Conservation (phyloP, 2,113 vertebrate genomes). For the Callipepla californica region DNA sequence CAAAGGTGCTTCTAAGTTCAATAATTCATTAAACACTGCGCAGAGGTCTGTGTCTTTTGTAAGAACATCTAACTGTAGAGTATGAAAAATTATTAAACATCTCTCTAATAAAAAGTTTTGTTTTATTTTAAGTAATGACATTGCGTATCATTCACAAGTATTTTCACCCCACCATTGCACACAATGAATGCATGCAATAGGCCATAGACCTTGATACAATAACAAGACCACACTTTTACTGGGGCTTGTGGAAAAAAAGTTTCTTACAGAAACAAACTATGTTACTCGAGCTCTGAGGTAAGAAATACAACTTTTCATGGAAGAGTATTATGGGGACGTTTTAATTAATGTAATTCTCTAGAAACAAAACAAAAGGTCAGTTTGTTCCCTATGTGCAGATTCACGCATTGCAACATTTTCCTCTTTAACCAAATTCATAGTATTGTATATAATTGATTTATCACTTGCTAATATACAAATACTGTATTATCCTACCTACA, state of each 20-base stretch:
- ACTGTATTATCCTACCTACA: background rate
- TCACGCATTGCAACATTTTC: background rate
- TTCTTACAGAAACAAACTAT: background rate
- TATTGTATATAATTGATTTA: background rate
- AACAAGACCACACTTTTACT: background rate
- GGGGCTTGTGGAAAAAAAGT: background rate
- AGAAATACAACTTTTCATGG: background rate
- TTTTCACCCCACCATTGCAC: background rate
- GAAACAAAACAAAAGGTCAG: rapidly evolving
- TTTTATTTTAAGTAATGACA: slow-evolving; percentile 34
- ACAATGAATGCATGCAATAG: background rate
- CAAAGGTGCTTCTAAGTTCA: slow-evolving; percentile 76
- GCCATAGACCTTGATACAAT: background rate
- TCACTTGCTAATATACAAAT: background rate
- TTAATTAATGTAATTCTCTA: background rate
- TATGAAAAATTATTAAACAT: slow-evolving; percentile 23
- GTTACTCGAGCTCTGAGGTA: background rate
- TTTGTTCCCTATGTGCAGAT: background rate
- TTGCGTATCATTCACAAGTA: background rate
- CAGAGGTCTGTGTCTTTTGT: slow-evolving; percentile 24
- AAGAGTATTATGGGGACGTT: background rate
- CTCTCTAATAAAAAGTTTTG: slow-evolving; percentile 4
- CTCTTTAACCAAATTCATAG: background rate
- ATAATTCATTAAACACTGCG: slow-evolving; percentile 76
- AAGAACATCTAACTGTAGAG: slow-evolving; percentile 40